phyloP scores from a whole-genome alignment of 2,797 vertebrate species.

The Clarias fuscus region DNA sequence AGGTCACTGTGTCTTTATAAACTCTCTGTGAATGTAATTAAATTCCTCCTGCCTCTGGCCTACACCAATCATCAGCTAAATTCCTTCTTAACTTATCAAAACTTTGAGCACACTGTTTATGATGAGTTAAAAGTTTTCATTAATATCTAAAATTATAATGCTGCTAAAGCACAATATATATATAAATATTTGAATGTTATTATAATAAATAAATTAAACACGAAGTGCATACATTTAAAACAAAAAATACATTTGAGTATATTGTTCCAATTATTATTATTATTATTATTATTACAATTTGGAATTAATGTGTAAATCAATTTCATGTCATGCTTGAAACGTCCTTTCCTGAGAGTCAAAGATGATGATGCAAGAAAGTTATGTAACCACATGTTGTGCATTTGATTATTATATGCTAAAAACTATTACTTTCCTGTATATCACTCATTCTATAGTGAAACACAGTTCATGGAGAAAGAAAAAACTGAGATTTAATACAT shows the following conservation, averaged over 20 bases:
- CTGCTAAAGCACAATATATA: neutral
- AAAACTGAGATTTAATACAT: neutral
- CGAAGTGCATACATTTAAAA: neutral
- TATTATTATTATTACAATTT: too few species aligned
- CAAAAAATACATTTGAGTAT: neutral
- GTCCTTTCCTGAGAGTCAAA: neutral
- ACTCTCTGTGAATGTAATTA: slow-evolving; percentile 18
- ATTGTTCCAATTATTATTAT: neutral
- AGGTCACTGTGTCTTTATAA: slow-evolving; percentile 26
- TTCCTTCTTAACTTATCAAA: slow-evolving; percentile 5
- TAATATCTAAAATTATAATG: slow-evolving; percentile 5
- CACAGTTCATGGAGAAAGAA: neutral
- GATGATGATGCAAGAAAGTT: neutral
- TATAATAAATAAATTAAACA: neutral
- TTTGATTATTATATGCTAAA: neutral
- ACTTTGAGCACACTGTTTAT: slow-evolving; percentile 4
- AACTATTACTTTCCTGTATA: neutral
- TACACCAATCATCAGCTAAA: neutral
- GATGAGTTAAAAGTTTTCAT: slow-evolving; percentile 6
- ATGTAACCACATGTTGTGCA: neutral
- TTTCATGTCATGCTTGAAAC: neutral
- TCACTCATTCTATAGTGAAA: neutral
- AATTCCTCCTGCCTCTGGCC: slow-evolving; percentile 24
- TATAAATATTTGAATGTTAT: neutral
- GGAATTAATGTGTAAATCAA: neutral